A percentile compares a stretch with the other conserved stretches of the same genome.
These are phyloP conservation scores for Panagrolaimus sp. DNA, from an alignment of 1,140 invertebrate genomes.

Conservation along the genomic window DNA sequence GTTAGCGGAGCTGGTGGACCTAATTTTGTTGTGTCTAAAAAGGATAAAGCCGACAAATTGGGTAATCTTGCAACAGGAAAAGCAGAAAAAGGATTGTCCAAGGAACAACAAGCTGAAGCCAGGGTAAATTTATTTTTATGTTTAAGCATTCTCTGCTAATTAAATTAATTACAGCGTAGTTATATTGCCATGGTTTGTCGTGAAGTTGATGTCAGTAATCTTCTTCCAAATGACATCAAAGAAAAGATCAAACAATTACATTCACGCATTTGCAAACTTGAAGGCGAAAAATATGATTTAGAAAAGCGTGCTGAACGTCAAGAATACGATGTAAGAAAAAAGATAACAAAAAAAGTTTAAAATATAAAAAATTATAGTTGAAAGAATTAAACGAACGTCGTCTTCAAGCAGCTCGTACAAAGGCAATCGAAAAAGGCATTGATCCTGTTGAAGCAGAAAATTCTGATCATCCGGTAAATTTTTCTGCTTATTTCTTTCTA, in stretches of 20 bases:
- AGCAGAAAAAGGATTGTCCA: conserved; percentile 92
- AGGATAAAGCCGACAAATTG: conserved; percentile 60
- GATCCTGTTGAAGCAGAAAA: conserved; percentile 71
- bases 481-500: background rate
- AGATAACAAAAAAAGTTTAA: background rate
- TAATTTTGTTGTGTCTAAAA: conserved; percentile 51
- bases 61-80: conserved; percentile 66
- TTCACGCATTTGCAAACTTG: conserved; percentile 86
- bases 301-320: conserved; percentile 93
- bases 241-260: conserved; percentile 87
- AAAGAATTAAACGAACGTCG: conserved; percentile 96
- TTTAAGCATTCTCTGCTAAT: no score
- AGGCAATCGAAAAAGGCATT: conserved; percentile 88
- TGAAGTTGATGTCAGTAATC: conserved; percentile 50
- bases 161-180: conserved; percentile 28
- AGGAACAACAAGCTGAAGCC: conserved; percentile 97
- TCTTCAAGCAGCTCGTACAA: conserved; percentile 90
- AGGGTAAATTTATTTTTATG: conserved; percentile 64
- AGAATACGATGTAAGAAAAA: conserved; percentile 38
- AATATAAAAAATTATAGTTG: conserved; percentile 67
- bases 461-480: conserved; percentile 66
- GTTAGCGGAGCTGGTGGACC: conserved; percentile 33
- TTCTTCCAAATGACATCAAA: conserved; percentile 72
- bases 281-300: conserved; percentile 98
- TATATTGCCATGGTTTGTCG: conserved; percentile 36